Conservation (phyloP, 1,140 invertebrate species). For the Pantala flavescens region DNA sequence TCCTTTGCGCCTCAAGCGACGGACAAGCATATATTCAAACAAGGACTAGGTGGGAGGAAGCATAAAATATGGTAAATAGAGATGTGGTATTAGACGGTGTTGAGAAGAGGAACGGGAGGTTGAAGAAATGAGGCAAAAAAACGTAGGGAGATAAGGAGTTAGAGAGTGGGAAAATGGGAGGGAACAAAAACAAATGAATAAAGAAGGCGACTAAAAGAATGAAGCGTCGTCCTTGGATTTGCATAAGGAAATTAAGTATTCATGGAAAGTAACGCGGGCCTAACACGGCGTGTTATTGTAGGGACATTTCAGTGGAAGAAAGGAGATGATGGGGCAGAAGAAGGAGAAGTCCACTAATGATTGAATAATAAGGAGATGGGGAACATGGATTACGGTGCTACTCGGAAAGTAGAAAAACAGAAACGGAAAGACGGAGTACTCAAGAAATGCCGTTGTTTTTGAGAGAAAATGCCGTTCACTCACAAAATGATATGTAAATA, state of each 20-base stretch:
- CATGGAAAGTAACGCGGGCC: slow-evolving; percentile 6
- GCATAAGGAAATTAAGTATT: slow-evolving; percentile 7
- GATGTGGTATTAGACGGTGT: neutral
- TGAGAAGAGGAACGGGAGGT: neutral
- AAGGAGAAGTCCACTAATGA: neutral
- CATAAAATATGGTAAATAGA: neutral
- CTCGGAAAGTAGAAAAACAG: too few species aligned
- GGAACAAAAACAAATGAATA: slow-evolving; percentile 1
- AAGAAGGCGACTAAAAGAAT: slow-evolving; percentile 1
- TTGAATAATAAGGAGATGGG: neutral
- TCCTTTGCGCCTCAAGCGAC: neutral
- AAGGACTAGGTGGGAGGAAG: neutral
- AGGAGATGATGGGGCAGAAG: neutral
- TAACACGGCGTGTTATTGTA: slow-evolving; percentile 9
- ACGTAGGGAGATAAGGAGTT: neutral
- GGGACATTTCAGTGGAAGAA: neutral
- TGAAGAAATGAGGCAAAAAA: neutral
- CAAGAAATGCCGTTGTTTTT: too few species aligned
- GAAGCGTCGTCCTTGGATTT: slow-evolving; percentile 3
- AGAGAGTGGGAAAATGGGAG: too few species aligned
- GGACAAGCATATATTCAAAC: too few species aligned
- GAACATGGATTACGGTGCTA: too few species aligned
- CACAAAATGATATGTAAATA: too few species aligned
- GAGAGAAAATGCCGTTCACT: too few species aligned
- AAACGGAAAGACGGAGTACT: too few species aligned